phyloP scores from a whole-genome alignment of 1,140 invertebrate genomes.

The Hermatobates lingyangjiaoensis region DNA sequence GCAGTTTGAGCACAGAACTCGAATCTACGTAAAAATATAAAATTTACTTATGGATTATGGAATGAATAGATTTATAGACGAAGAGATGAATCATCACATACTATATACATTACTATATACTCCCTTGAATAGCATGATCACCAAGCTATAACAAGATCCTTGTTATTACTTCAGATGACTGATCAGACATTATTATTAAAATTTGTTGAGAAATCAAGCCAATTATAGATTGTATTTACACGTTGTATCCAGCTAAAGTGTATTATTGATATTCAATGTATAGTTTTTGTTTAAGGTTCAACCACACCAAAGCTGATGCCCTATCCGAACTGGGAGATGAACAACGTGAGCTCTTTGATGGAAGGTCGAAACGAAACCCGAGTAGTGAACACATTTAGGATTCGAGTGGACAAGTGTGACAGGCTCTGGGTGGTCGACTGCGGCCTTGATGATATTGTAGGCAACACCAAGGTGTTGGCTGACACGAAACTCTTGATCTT shows the following conservation, averaged over 20 bases:
- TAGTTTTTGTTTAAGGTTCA: conserved; percentile 30
- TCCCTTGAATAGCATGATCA: too few species aligned
- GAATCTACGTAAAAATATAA: too few species aligned
- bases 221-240: background rate
- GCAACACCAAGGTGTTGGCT: conserved; percentile 31
- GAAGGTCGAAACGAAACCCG: conserved; percentile 26
- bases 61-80: too few species aligned
- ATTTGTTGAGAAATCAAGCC: too few species aligned
- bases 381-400: conserved; percentile 51
- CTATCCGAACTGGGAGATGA: conserved; percentile 53
- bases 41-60: too few species aligned
- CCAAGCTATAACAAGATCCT: too few species aligned
- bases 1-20: too few species aligned
- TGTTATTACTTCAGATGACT: too few species aligned
- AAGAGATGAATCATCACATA: too few species aligned
- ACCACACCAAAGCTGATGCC: conserved; percentile 43
- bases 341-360: conserved; percentile 25
- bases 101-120: too few species aligned
- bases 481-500: conserved; percentile 45
- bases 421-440: conserved; percentile 59
- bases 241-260: background rate
- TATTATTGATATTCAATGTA: too few species aligned
- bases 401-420: conserved; percentile 48
- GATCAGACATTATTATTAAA: too few species aligned
- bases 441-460: conserved; percentile 40